phyloP scores from a whole-genome alignment of 1,140 invertebrate genomes.

The Thereuonema tuberculata region DNA sequence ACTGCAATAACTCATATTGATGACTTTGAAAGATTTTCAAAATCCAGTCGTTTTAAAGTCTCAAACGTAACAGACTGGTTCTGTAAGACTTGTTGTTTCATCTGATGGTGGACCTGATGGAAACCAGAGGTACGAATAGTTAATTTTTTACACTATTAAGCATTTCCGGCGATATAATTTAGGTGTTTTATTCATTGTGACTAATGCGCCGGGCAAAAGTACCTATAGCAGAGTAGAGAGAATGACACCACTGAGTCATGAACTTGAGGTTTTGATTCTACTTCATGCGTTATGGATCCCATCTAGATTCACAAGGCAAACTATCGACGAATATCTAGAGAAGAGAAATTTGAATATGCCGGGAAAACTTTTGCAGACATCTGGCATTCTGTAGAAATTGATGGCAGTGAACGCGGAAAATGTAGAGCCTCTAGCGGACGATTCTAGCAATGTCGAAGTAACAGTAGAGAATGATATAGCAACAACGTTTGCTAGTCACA shows the following conservation, averaged over 20 bases:
- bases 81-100: neutral
- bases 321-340: neutral
- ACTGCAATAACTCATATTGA: neutral
- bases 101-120: neutral
- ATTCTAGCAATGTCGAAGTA: too few relatives aligned
- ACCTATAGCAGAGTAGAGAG: neutral
- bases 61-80: neutral
- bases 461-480: too few relatives aligned
- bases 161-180: neutral
- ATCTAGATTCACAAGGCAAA: neutral
- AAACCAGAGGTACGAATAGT: neutral
- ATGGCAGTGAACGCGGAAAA: neutral
- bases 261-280: neutral
- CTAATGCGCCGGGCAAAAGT: neutral
- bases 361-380: neutral
- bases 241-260: neutral
- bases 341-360: neutral
- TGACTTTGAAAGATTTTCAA: neutral
- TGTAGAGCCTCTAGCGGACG: too few relatives aligned
- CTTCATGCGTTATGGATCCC: neutral
- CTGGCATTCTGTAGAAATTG: neutral
- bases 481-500: too few relatives aligned
- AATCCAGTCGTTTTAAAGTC: neutral
- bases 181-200: neutral
- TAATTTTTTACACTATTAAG: neutral